Evolutionary conservation across 2,797 vertebrate genomes (phyloP).

Genomic region (Catostomus latipinnis): DNA sequence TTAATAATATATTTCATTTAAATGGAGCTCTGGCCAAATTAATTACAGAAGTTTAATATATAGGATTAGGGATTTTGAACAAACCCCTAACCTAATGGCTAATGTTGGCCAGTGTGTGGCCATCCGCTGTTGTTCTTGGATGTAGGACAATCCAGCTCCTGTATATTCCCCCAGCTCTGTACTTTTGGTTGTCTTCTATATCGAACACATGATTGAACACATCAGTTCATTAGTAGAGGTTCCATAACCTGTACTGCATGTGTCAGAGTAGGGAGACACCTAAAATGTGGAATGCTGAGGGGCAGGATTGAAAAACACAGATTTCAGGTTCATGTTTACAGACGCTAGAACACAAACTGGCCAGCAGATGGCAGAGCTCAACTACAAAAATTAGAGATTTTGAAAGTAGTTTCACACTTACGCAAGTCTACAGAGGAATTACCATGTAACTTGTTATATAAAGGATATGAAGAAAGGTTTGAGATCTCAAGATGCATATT

Average conservation of each 20-base stretch:
- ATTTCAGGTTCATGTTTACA: background rate
- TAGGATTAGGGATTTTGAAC: too few species aligned
- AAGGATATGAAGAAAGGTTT: background rate
- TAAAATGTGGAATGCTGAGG: background rate
- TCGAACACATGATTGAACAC: too few species aligned
- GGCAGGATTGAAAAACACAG: background rate
- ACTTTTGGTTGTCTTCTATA: too few species aligned
- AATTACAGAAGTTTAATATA: too few species aligned
- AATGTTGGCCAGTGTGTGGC: background rate
- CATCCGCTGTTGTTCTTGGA: background rate
- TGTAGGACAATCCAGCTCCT: background rate
- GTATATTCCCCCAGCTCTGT: too few species aligned
- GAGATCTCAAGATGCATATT: background rate
- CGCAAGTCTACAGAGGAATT: background rate
- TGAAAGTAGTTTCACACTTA: background rate
- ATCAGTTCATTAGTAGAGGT: too few species aligned
- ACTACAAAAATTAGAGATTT: conserved; percentile 41
- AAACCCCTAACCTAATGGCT: too few species aligned
- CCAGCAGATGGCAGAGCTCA: conserved; percentile 79
- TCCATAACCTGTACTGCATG: too few species aligned
- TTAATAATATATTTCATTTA: too few species aligned
- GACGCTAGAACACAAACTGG: background rate
- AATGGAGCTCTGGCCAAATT: too few species aligned
- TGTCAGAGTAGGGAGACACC: background rate
- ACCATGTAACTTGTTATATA: background rate